phyloP scores from a whole-genome alignment of 30 jellyfish, hydroid and myxozoan species.

The Aurelia coerulea region DNA sequence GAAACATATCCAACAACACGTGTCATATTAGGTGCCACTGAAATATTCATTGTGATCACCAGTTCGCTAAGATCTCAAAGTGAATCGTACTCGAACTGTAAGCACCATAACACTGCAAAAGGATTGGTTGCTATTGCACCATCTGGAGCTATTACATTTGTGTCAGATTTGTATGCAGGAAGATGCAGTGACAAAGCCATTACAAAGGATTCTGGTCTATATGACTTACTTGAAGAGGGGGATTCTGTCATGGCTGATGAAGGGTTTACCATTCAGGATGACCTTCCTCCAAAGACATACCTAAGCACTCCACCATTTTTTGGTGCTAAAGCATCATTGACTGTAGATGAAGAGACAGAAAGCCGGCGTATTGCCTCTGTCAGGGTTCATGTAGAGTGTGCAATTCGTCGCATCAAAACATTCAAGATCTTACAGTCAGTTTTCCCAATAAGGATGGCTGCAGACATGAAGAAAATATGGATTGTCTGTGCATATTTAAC shows the following conservation, averaged over 20 bases:
- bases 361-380: slow-evolving; percentile 65
- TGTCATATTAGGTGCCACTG: slow-evolving; percentile 33
- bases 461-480: too few species aligned
- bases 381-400: slow-evolving; percentile 69
- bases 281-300: slow-evolving; percentile 33
- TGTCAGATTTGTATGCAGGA: too few species aligned
- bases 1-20: too few species aligned
- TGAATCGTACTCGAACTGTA: slow-evolving; percentile 44
- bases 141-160: too few species aligned
- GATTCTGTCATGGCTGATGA: slow-evolving; percentile 62
- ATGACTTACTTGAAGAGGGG: background rate
- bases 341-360: slow-evolving; percentile 45
- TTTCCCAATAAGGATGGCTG: slow-evolving; percentile 11
- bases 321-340: slow-evolving; percentile 32
- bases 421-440: slow-evolving; percentile 11
- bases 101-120: slow-evolving; percentile 82
- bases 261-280: background rate
- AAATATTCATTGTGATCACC: slow-evolving; percentile 67
- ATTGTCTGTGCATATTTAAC: too few species aligned
- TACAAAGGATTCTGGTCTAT: slow-evolving; percentile 34
- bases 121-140: slow-evolving; percentile 55
- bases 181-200: background rate
- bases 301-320: slow-evolving; percentile 68
- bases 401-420: slow-evolving; percentile 47
- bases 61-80: slow-evolving; percentile 68